Base-by-base conservation (phyloP, 2,888 invertebrate species). In the Amphipoea lucens region DNA sequence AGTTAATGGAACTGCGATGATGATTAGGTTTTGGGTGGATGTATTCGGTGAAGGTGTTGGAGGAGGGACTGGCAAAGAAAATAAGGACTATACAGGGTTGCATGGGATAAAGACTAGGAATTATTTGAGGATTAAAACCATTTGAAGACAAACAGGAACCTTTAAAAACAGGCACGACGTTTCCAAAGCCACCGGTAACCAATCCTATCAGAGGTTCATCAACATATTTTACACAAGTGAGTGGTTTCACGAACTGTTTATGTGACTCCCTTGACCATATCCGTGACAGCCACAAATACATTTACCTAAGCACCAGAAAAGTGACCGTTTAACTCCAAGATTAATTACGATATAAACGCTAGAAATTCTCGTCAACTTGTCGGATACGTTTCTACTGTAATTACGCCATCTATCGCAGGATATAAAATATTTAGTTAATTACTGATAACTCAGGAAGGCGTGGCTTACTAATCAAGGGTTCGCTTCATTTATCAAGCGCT, bases 341-440 rank as follows among this genome's bases (percentile, higher is more conserved):
- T 78, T 65, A 82, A 82, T 85, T 40, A 82, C 74, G 72, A 51
- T 73, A 71, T 84, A 85, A 82, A 48, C 69, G 82, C 12, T 82
- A 85, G 86, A 84, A 85, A 82, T 82, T 85, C 84, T 74, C 69
- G 86, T 76, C 73, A 82, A 14, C 42, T 63, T 76, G 86, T 66
- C 82, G 82, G 82, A 84, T 63, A 82, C 74, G 69, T 82, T 82
- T 75, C 85, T 78, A 73, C 29, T 36, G 78, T 78, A 85, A 84
- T 82, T 76, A 78, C 70, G 42, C 12, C 68, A 85, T 78, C 75
- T 82, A 45, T 51, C 4, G 67, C 84, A 76, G 84, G 86, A 84
- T 85, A 76, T 85, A 40, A 82, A 85, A 63, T 77, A 84, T 85
- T 84, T 71, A 77, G 65, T 66, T 81, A 85, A 85, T 85, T 40